Conservation (phyloP, 2,797 vertebrate genomes). For the Enteromius viviparus region DNA sequence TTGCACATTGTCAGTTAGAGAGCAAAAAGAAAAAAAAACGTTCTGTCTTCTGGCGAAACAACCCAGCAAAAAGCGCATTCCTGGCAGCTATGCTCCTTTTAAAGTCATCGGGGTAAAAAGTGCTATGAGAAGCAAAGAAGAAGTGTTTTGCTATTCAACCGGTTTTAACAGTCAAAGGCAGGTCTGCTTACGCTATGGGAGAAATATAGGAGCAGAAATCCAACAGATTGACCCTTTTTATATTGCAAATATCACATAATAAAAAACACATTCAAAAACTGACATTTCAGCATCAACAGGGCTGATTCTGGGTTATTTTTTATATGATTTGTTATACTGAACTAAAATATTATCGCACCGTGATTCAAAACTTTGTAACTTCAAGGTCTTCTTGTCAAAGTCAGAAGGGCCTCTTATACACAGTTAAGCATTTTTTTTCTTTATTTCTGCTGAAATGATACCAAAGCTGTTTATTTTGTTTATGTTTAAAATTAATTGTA, state of each 20-base stretch:
- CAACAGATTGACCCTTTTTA: background rate
- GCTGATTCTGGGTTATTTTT: background rate
- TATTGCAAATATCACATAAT: background rate
- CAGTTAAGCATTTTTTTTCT: background rate
- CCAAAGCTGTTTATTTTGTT: background rate
- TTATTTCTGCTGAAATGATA: background rate
- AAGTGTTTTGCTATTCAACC: constrained; percentile 22
- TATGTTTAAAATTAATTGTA: too few species aligned
- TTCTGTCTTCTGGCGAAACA: constrained; percentile 41
- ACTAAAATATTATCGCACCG: background rate
- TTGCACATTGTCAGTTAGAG: constrained; percentile 11
- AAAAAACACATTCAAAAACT: background rate
- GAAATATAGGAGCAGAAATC: background rate
- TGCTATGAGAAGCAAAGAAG: constrained; percentile 22
- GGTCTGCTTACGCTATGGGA: background rate
- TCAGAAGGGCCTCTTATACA: background rate
- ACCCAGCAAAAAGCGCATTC: constrained; percentile 8
- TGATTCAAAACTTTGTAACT: background rate
- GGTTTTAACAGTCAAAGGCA: constrained; percentile 10
- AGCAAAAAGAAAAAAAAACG: background rate
- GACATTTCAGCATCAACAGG: background rate
- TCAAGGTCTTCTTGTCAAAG: background rate
- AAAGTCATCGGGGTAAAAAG: constrained; percentile 29
- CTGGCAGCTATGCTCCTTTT: constrained; percentile 42
- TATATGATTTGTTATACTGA: background rate